Percentiles rank a stretch among this genome's conserved stretches.
Conservation (phyloP, 2,797 vertebrate genomes). For the Pangasius macronema region DNA sequence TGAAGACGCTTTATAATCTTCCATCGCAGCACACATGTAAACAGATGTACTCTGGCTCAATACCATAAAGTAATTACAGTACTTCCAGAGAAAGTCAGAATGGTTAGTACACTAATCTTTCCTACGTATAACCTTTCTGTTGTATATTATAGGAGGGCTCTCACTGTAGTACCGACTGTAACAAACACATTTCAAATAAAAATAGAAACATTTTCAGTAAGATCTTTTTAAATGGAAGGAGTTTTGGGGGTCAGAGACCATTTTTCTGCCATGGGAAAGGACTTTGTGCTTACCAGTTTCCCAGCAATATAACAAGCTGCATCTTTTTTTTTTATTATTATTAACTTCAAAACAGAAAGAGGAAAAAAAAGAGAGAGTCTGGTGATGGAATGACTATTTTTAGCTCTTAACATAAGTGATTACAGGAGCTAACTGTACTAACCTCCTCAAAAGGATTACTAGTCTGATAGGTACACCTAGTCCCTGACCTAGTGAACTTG, state of each 20-base stretch:
- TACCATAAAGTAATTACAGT: neutral
- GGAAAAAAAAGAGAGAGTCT: no score
- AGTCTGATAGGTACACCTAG: neutral
- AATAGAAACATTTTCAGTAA: neutral
- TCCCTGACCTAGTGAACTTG: neutral
- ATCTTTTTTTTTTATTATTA: neutral
- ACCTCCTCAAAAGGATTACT: neutral
- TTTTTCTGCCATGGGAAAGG: neutral
- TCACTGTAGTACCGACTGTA: neutral
- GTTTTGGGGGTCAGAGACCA: neutral
- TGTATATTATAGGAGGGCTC: neutral
- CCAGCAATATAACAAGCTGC: neutral
- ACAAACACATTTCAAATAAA: neutral
- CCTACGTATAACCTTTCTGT: neutral
- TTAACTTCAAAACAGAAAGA: neutral
- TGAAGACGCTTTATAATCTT: neutral
- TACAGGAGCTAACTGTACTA: neutral
- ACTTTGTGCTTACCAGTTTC: neutral
- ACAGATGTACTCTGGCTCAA: neutral
- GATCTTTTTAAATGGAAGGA: neutral
- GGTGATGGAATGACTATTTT: neutral
- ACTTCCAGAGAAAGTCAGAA: neutral
- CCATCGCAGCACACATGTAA: neutral
- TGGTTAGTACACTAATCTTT: conserved; percentile 3
- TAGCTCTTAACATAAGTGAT: neutral